A percentile compares a stretch with the other conserved stretches of the same genome.
Evolutionary conservation across 2,797 vertebrate species (phyloP).

Genomic region (Alectoris magna): DNA sequence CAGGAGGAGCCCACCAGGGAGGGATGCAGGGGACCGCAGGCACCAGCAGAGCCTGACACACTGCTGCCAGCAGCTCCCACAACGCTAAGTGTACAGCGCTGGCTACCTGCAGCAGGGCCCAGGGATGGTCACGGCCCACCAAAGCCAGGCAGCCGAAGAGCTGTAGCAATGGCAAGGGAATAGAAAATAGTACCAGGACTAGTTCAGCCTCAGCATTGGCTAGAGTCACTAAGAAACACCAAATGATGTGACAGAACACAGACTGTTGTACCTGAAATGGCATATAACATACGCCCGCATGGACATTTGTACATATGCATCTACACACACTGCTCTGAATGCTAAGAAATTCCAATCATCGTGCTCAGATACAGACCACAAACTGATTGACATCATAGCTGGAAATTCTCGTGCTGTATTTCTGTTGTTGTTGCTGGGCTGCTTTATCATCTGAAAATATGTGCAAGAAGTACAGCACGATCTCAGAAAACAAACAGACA

Average conservation of each 20-base stretch:
- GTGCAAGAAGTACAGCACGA: slow-evolving; percentile 1
- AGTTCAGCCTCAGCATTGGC: not conserved
- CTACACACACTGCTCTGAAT: slow-evolving; percentile 51
- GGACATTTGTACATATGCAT: slow-evolving; percentile 43
- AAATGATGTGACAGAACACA: slow-evolving; percentile 37
- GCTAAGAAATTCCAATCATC: slow-evolving; percentile 65
- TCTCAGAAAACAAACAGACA: slow-evolving; percentile 50
- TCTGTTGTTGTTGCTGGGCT: slow-evolving; percentile 44
- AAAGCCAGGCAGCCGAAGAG: not conserved
- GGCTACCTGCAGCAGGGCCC: slow-evolving; percentile 28
- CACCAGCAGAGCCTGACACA: not conserved
- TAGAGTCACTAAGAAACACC: not conserved
- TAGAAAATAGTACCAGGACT: not conserved
- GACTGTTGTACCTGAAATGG: slow-evolving; percentile 53
- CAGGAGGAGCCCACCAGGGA: not conserved
- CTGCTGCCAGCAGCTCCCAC: slow-evolving; percentile 40
- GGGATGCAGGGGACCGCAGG: not conserved
- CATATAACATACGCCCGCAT: not conserved
- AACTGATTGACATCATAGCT: slow-evolving; percentile 52
- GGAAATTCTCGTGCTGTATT: slow-evolving; percentile 31
- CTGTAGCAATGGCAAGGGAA: slow-evolving; percentile 10
- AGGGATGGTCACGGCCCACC: slow-evolving; percentile 3
- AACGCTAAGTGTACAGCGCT: slow-evolving; percentile 8
- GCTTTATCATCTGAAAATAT: not conserved
- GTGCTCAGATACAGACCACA: slow-evolving; percentile 25